Evolutionary conservation across 2,797 vertebrate genomes (phyloP).

Genomic region (Protosalanx chinensis): DNA sequence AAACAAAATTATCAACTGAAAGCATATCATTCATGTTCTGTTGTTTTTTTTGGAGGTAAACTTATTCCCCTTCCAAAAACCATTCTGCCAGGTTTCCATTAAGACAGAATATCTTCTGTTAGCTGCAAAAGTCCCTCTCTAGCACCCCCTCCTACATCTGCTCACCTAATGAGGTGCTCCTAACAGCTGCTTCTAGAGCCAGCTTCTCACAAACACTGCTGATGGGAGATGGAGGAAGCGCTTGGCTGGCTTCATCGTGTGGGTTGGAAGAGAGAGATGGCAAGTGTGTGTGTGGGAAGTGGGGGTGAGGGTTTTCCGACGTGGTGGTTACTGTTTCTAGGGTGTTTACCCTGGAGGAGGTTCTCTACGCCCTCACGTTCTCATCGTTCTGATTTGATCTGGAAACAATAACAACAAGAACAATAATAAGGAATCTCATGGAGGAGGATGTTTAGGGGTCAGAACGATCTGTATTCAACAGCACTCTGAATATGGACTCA

Average conservation of each 20-base stretch:
- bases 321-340: not conserved
- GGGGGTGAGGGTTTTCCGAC: not conserved
- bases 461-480: not conserved
- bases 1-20: not conserved
- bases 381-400: slow-evolving; percentile 79
- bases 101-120: not conserved
- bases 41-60: not conserved
- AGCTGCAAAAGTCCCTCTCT: not conserved
- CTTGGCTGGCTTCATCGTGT: not conserved
- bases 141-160: not conserved
- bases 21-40: not conserved
- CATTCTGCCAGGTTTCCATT: not conserved
- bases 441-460: not conserved
- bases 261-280: not conserved
- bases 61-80: too few species aligned
- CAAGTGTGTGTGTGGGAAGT: not conserved
- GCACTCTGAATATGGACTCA: not conserved
- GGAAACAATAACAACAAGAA: slow-evolving; percentile 18
- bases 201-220: not conserved
- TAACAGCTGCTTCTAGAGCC: not conserved
- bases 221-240: not conserved
- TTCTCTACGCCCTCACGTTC: slow-evolving; percentile 64
- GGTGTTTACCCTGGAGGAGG: not conserved
- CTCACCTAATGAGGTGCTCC: not conserved
- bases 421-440: not conserved